Conservation (phyloP, 2,888 invertebrate genomes). For the Luffia ferchaultella region DNA sequence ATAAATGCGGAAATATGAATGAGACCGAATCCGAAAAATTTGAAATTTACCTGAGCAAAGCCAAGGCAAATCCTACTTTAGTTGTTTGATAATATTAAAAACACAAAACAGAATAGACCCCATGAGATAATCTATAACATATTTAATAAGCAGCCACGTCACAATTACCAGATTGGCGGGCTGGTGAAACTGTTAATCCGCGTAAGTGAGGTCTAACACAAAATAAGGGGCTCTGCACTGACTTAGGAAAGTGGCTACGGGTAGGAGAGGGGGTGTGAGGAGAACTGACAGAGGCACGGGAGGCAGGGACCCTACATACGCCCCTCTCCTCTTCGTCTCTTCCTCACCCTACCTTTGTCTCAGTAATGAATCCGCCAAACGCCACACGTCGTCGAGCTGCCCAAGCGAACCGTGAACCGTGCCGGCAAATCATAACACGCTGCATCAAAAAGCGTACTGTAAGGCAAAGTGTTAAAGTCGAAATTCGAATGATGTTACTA, state of each 20-base stretch:
- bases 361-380: conserved; percentile 64
- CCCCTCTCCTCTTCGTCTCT: conserved; percentile 18
- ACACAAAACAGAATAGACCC: no score
- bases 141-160: not conserved
- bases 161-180: not conserved
- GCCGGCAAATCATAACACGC: not conserved
- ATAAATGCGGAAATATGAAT: no score
- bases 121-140: no score
- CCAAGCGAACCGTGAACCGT: conserved; percentile 20
- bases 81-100: no score
- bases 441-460: not conserved
- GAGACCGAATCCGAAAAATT: no score
- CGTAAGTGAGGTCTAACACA: not conserved
- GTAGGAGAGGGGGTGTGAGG: conserved; percentile 26
- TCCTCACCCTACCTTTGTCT: conserved; percentile 41
- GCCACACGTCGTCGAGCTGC: conserved; percentile 54
- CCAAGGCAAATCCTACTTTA: no score
- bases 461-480: not conserved
- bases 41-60: no score
- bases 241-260: conserved; percentile 58
- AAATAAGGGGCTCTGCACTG: conserved; percentile 23
- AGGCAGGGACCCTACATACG: conserved; percentile 24
- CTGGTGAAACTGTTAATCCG: not conserved
- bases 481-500: no score
- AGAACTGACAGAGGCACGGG: conserved; percentile 18